A percentile compares a stretch with the other conserved stretches of the same genome.
Evolutionary conservation across 2,113 vertebrate species (phyloP).

Genomic region (Oreocharis arfaki): DNA sequence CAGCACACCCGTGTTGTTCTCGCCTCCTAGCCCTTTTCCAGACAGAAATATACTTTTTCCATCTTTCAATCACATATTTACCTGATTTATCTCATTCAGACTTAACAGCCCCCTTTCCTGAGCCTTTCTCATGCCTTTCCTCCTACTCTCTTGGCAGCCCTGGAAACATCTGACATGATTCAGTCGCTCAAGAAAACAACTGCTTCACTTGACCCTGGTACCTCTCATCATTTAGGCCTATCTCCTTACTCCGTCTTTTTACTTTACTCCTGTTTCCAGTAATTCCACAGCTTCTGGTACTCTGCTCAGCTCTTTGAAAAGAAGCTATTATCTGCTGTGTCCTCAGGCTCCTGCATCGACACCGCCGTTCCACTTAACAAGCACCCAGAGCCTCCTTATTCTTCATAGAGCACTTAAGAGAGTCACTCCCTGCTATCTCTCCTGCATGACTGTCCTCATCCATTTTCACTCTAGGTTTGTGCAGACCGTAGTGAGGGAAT

Average conservation of each 20-base stretch:
- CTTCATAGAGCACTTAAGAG: conserved; percentile 39
- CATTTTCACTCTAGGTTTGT: not conserved
- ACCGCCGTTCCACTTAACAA: conserved; percentile 28
- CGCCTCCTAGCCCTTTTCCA: not conserved
- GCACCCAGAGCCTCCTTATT: conserved; percentile 57
- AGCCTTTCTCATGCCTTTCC: conserved; percentile 11
- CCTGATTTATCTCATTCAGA: not conserved
- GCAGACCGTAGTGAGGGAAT: not conserved
- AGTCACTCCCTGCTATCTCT: conserved; percentile 18
- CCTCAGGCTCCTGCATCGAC: conserved; percentile 38
- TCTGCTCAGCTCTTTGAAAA: conserved; percentile 52
- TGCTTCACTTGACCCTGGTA: conserved; percentile 41
- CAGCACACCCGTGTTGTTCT: not conserved
- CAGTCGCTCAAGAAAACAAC: conserved; percentile 38
- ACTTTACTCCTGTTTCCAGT: conserved; percentile 44
- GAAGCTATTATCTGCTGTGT: conserved; percentile 56
- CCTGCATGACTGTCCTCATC: conserved; percentile 15
- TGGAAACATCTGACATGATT: conserved; percentile 44
- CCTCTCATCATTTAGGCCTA: conserved; percentile 28
- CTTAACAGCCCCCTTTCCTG: not conserved
- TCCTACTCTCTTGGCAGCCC: conserved; percentile 21
- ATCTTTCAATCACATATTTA: not conserved
- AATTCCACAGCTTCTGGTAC: conserved; percentile 40
- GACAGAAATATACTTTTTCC: not conserved
- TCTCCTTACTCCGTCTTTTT: conserved; percentile 21